Percentiles rank a stretch among this genome's conserved stretches.
phyloP scores from a whole-genome alignment of 2,113 vertebrate genomes.

The Amblyornis subalaris region DNA sequence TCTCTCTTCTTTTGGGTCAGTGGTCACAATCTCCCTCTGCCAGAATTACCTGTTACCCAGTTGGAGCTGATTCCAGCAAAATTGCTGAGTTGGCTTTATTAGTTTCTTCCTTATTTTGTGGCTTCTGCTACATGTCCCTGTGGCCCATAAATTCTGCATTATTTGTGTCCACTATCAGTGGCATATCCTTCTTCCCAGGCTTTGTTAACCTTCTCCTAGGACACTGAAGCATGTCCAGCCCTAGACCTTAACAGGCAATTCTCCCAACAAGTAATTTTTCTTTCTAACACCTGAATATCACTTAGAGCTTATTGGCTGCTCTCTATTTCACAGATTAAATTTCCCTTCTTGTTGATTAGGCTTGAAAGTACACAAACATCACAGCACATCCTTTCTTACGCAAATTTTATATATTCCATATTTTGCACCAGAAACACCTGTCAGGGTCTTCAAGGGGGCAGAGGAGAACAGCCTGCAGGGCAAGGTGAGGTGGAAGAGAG shows the following conservation, averaged over 20 bases:
- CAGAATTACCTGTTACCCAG: not conserved
- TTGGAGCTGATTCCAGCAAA: not conserved
- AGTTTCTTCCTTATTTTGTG: not conserved
- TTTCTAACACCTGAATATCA: not conserved
- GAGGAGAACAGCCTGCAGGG: not conserved
- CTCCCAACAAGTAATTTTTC: not conserved
- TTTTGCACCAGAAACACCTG: not conserved
- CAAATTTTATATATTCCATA: accelerated
- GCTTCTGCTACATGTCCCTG: not conserved
- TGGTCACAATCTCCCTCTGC: no score
- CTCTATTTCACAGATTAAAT: not conserved
- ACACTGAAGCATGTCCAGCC: not conserved
- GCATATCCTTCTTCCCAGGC: not conserved
- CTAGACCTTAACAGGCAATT: not conserved
- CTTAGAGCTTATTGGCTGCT: not conserved
- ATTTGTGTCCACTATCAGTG: not conserved
- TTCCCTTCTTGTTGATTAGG: not conserved
- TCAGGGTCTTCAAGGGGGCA: not conserved
- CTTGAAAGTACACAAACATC: not conserved
- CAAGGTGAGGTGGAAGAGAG: not conserved
- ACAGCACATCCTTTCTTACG: not conserved
- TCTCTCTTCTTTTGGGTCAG: not conserved
- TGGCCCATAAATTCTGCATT: not conserved
- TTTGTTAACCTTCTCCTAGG: not conserved
- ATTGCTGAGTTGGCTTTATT: not conserved